A percentile compares a stretch with the other conserved stretches of the same genome.
Conservation (phyloP, 2,888 invertebrate species). For the Aleiodes testaceus region DNA sequence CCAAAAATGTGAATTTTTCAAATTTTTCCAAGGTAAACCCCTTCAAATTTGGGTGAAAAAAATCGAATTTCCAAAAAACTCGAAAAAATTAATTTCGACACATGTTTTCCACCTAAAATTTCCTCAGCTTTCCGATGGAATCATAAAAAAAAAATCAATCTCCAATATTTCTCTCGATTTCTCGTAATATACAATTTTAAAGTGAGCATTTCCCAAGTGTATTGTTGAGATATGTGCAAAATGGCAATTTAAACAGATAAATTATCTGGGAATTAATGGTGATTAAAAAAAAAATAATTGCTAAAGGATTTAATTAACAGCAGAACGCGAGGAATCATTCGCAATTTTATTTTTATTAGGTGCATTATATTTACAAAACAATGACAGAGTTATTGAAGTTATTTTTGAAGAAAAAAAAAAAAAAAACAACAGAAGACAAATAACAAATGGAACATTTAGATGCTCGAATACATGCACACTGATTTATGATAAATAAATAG, state of each 20-base stretch:
- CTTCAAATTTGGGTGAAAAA: too few species aligned
- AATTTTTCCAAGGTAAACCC: too few species aligned
- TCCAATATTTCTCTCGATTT: neutral
- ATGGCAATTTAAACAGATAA: neutral
- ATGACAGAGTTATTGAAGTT: conserved; percentile 38
- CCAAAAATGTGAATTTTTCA: too few species aligned
- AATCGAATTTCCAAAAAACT: too few species aligned
- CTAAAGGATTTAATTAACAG: conserved; percentile 29
- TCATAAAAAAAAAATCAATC: too few species aligned
- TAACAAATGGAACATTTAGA: conserved; percentile 18
- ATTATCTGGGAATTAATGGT: neutral
- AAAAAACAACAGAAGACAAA: too few species aligned
- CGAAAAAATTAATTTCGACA: too few species aligned
- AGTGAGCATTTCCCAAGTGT: neutral
- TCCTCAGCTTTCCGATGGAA: too few species aligned
- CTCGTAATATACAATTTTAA: neutral
- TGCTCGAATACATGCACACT: conserved; percentile 25
- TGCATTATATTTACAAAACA: conserved; percentile 52
- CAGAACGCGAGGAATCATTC: conserved; percentile 55
- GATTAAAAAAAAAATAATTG: conserved; percentile 11
- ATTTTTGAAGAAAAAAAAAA: too few species aligned
- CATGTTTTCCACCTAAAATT: too few species aligned
- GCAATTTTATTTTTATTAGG: conserved; percentile 55
- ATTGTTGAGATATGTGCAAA: neutral
- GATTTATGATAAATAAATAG: neutral